Evolutionary conservation across 2,888 invertebrate genomes (phyloP).

Genomic region (Brenthis daphne): DNA sequence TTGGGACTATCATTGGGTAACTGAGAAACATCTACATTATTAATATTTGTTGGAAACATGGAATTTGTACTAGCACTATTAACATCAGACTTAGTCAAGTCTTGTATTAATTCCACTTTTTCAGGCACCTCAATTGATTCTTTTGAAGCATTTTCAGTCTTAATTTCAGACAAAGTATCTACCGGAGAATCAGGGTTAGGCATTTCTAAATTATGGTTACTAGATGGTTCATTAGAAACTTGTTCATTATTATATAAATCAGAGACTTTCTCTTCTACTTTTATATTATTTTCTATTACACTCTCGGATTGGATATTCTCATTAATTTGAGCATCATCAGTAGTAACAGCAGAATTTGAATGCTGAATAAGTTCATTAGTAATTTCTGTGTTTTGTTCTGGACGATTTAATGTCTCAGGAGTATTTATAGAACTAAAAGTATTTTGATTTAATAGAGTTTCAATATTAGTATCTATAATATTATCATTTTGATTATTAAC

Average conservation of each 20-base stretch:
- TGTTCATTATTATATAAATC: conserved; percentile 6
- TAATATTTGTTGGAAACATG: conserved; percentile 43
- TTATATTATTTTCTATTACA: conserved; percentile 2
- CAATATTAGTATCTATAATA: conserved; percentile 26
- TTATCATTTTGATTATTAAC: conserved; percentile 3
- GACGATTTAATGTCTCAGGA: conserved; percentile 4
- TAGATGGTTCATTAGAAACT: not conserved
- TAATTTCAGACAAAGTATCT: conserved; percentile 4
- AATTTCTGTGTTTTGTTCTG: not conserved
- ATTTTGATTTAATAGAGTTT: conserved; percentile 31
- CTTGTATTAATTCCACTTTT: conserved; percentile 45
- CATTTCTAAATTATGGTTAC: conserved; percentile 4
- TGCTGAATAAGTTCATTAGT: conserved; percentile 25
- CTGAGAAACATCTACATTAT: conserved; percentile 39
- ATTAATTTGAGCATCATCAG: conserved; percentile 8
- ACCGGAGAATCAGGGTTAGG: not conserved
- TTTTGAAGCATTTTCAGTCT: conserved; percentile 34
- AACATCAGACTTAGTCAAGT: conserved; percentile 42
- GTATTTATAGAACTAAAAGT: conserved; percentile 6
- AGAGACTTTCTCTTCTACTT: not conserved
- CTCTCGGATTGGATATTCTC: conserved; percentile 1
- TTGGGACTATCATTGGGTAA: conserved; percentile 40
- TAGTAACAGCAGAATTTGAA: not conserved
- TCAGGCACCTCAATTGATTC: conserved; percentile 49
- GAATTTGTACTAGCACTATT: conserved; percentile 50